Conservation (phyloP, 2,888 invertebrate genomes). For the Alsophila aescularia region DNA sequence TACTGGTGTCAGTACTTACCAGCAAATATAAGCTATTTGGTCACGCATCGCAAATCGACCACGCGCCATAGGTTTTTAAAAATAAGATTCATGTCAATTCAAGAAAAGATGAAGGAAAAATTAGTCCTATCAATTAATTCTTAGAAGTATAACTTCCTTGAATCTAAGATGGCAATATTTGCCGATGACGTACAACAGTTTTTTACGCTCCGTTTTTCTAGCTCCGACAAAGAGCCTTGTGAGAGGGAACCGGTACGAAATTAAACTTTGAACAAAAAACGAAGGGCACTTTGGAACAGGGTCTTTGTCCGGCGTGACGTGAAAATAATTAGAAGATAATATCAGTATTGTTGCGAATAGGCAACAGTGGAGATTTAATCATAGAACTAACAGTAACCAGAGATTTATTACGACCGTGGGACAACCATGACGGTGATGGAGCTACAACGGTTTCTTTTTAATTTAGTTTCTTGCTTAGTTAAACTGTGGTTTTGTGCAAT, state of each 20-base stretch:
- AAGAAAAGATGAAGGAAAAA: too few species aligned
- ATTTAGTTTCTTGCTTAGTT: constrained; percentile 19
- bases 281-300: constrained; percentile 47
- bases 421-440: constrained; percentile 15
- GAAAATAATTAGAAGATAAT: constrained; percentile 59
- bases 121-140: too few species aligned
- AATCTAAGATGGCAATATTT: constrained; percentile 8
- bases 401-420: constrained; percentile 39
- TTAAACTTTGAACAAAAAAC: constrained; percentile 49
- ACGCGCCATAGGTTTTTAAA: too few species aligned
- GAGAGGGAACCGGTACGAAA: constrained; percentile 59
- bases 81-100: too few species aligned
- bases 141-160: too few species aligned
- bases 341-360: constrained; percentile 50
- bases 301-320: constrained; percentile 52
- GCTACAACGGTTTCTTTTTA: constrained; percentile 14
- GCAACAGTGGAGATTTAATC: constrained; percentile 47
- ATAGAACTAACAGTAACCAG: constrained; percentile 42
- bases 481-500: too few species aligned
- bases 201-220: constrained; percentile 29
- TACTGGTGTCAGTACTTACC: too few species aligned
- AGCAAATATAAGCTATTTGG: too few species aligned
- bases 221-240: constrained; percentile 47
- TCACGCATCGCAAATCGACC: too few species aligned
- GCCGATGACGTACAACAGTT: constrained; percentile 29